Base-by-base conservation (phyloP, 2,888 invertebrate species). In the Chrysina gloriosa region DNA sequence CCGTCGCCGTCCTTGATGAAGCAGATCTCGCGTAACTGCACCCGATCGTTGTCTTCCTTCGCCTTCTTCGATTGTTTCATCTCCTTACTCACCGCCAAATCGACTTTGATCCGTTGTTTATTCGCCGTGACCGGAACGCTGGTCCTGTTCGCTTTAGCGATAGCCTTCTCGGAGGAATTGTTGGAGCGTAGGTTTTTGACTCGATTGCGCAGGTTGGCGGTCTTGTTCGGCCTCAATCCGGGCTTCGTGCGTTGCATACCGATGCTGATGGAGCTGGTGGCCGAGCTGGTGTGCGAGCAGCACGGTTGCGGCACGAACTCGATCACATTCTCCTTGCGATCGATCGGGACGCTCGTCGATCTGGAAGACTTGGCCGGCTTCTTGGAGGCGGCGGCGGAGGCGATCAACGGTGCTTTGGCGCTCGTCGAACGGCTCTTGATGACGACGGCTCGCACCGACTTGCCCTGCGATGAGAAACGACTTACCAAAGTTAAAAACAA, bases 1-100 rank as follows among this genome's bases (percentile, higher is more conserved):
- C 80, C 80, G 50, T 79, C 79, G 47, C 71, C 74, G 65, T 76
- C 77, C 72, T 82, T 82, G 45, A 83, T 76, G 67, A 81, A 81
- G 67, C 82, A 80, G 39, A 83, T 82, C 67, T 83, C 82, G 21
- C 77, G 72, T 45, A 83, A 69, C 66, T 82, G 78, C n/a, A 81
- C 54, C 23, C 74, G 70, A 65, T 69, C 67, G 1, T 48, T 69
- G 3, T 72, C 72, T n/a, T 74, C 73, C 3, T 67, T 68, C 27
- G 14, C 68, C 71, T 27, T 70, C 72, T 27, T 70, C 69, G 21
- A 42, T 42, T 61, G 64, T 48, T 69, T 70, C 50, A 63, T 69
- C 42, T 73, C 69, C 67, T 70, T 73, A 48, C 70, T 74, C 61
- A 63, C 74, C 36, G 71, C 52, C 9, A 68, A 19, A n/a, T 70